A percentile compares a stretch with the other conserved stretches of the same genome.
These are phyloP conservation scores for Spheniscus mendiculus DNA, from an alignment of 2,113 vertebrate species.

Conservation along the genomic window DNA sequence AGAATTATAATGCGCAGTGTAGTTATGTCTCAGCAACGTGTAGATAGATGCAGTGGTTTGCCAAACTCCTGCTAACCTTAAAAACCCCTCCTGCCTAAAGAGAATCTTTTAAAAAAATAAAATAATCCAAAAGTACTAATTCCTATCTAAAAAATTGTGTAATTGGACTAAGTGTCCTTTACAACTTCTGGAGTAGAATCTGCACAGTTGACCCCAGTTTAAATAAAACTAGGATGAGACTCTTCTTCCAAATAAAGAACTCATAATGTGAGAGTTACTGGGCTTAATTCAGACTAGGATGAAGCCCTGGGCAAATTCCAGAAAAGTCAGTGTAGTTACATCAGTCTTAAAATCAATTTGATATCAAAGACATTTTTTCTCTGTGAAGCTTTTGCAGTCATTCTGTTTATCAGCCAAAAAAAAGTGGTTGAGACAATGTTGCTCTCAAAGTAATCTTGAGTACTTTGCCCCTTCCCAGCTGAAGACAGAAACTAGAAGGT, in stretches of 20 bases:
- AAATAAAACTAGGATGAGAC: neutral
- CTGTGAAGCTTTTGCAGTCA: neutral
- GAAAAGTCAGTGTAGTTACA: neutral
- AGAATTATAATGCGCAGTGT: neutral
- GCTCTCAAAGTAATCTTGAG: neutral
- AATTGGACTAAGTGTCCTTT: neutral
- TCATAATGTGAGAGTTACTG: neutral
- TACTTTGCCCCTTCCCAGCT: neutral
- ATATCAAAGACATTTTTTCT: neutral
- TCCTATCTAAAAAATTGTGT: neutral
- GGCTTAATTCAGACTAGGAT: neutral
- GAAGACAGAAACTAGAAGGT: neutral
- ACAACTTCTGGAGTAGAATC: neutral
- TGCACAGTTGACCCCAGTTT: neutral
- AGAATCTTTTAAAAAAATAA: neutral
- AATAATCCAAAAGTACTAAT: neutral
- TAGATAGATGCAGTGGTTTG: neutral
- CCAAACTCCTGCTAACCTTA: neutral
- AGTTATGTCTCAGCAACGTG: neutral
- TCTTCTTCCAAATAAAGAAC: neutral
- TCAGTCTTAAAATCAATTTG: neutral
- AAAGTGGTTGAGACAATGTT: neutral
- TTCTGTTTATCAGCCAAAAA: neutral
- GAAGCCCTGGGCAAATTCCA: neutral
- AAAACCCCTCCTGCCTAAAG: neutral